phyloP scores from a whole-genome alignment of 2,113 vertebrate genomes.

The Passer montanus region DNA sequence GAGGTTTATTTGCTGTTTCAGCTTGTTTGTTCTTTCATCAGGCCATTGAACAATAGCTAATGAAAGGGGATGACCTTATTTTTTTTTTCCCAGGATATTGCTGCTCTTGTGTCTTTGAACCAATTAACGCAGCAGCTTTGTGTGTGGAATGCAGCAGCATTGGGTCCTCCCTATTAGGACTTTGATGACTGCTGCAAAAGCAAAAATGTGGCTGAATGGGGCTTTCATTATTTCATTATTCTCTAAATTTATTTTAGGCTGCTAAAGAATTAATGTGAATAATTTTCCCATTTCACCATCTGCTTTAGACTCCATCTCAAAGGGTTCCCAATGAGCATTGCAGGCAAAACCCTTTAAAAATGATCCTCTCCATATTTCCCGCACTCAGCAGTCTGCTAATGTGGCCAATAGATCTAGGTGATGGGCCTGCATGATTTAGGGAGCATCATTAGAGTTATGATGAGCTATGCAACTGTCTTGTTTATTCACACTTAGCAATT shows the following conservation, averaged over 20 bases:
- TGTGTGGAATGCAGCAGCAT: not conserved
- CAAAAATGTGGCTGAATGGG: not conserved
- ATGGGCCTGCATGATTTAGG: constrained; percentile 45
- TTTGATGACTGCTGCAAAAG: not conserved
- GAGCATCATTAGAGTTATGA: constrained; percentile 52
- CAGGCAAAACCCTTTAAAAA: constrained; percentile 19
- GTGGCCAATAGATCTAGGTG: constrained; percentile 47
- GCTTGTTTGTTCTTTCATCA: not conserved
- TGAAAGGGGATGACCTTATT: not conserved
- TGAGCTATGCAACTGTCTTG: constrained; percentile 49
- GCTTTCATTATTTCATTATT: not conserved
- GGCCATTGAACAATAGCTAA: not conserved
- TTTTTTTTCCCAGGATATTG: not conserved
- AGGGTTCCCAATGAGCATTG: not conserved
- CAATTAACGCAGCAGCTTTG: not conserved
- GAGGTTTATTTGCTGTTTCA: constrained; percentile 22
- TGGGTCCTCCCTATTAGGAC: not conserved
- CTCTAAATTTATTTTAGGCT: constrained; percentile 27
- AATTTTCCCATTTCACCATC: constrained; percentile 55
- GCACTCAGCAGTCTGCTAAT: constrained; percentile 51
- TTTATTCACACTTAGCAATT: constrained; percentile 54
- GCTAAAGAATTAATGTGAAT: constrained; percentile 23
- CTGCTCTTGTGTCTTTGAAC: not conserved
- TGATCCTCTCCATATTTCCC: constrained; percentile 22
- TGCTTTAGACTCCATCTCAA: constrained; percentile 37